Evolutionary conservation across 1,140 invertebrate species (phyloP).

Genomic region (Stenopsyche tienmushanensis): DNA sequence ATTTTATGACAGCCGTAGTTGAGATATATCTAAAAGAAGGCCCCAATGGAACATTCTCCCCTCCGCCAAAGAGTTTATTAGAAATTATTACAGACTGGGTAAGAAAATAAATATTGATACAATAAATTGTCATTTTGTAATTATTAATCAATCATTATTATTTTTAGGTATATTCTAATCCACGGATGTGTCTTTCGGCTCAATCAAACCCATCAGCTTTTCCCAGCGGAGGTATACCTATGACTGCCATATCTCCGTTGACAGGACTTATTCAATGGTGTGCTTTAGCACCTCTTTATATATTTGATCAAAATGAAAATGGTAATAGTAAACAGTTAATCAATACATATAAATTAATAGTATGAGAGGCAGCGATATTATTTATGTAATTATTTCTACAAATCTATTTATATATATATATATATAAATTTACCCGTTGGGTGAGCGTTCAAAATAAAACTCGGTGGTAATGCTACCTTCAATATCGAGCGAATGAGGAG

Average conservation of each 20-base stretch:
- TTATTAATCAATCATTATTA: conserved; percentile 8
- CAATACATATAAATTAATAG: neutral
- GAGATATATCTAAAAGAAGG: conserved; percentile 65
- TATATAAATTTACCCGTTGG: neutral
- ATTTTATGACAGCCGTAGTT: conserved; percentile 77
- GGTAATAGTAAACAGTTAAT: conserved; percentile 21
- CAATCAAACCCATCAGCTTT: conserved; percentile 67
- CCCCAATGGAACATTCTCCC: conserved; percentile 47
- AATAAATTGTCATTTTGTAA: neutral
- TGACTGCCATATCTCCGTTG: conserved; percentile 79
- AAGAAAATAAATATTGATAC: conserved; percentile 15
- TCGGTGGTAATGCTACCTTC: too few relatives aligned
- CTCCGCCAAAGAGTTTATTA: conserved; percentile 61
- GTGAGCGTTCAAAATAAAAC: too few relatives aligned
- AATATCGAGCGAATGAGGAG: too few relatives aligned
- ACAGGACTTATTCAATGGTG: conserved; percentile 75
- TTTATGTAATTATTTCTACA: too few relatives aligned
- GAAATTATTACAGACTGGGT: conserved; percentile 69
- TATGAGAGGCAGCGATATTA: neutral
- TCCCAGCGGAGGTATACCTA: conserved; percentile 75
- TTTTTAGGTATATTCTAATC: conserved; percentile 62
- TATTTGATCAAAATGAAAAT: conserved; percentile 44
- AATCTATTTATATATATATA: neutral
- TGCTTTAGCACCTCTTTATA: conserved; percentile 63
- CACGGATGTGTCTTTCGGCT: conserved; percentile 68